These are phyloP conservation scores for Gryllus longicercus DNA, from an alignment of 2,888 invertebrate species.

Conservation along the genomic window DNA sequence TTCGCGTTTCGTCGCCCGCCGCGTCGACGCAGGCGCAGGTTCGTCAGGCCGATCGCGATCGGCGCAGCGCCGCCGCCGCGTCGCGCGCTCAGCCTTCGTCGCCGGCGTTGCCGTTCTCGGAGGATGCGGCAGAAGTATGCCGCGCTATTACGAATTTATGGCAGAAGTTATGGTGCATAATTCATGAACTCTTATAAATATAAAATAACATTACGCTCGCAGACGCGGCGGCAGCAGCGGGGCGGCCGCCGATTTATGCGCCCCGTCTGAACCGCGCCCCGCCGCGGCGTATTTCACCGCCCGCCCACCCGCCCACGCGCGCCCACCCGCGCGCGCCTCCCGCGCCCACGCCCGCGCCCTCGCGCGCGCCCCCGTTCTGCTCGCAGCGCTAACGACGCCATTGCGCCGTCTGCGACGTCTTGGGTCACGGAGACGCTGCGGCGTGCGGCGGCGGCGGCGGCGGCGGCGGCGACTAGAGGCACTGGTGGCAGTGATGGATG, in stretches of 20 bases:
- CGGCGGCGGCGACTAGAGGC: no score
- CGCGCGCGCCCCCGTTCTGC: no score
- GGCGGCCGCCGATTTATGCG: neutral
- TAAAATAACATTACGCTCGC: slow-evolving; percentile 17
- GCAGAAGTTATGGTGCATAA: slow-evolving; percentile 17
- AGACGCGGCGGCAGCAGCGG: neutral
- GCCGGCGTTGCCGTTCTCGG: neutral
- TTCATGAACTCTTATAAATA: slow-evolving; percentile 17
- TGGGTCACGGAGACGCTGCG: no score
- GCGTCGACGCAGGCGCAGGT: no score
- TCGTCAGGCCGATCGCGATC: no score
- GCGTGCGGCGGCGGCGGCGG: no score
- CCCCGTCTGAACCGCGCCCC: slow-evolving; percentile 10
- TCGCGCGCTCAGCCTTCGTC: neutral
- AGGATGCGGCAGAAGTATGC: slow-evolving; percentile 8
- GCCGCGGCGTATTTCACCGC: neutral
- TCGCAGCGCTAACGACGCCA: no score
- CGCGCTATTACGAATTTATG: slow-evolving; percentile 17
- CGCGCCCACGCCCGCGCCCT: no score
- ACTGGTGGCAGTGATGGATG: no score
- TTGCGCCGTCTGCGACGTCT: no score
- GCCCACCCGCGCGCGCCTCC: no score
- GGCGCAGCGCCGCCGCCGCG: neutral
- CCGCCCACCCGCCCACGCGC: neutral
- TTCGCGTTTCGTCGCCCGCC: no score